These are phyloP conservation scores for Athalia cordata DNA, from an alignment of 2,888 invertebrate species.

Conservation along the genomic window DNA sequence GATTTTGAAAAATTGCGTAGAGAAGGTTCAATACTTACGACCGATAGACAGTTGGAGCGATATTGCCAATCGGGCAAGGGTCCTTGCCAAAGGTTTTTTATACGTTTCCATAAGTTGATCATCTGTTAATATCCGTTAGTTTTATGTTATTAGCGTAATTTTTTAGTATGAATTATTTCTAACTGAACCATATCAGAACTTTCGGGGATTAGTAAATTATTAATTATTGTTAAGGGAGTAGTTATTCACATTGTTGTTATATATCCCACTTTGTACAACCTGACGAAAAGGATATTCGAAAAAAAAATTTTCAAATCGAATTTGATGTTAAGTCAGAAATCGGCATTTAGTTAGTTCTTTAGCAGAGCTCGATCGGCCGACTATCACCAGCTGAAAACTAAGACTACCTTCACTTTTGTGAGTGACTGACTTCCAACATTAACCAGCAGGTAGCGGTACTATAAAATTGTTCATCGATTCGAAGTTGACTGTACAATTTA, in stretches of 20 bases:
- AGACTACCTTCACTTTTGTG: too few relatives aligned
- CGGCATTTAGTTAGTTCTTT: neutral
- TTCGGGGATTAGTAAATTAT: conserved; percentile 17
- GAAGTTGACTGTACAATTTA: too few relatives aligned
- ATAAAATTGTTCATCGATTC: too few relatives aligned
- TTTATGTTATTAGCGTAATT: conserved; percentile 43
- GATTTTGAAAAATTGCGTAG: too few relatives aligned
- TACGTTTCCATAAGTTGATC: conserved; percentile 76
- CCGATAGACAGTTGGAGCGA: conserved; percentile 81
- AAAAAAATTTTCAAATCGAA: neutral
- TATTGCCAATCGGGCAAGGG: conserved; percentile 79
- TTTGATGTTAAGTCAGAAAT: neutral
- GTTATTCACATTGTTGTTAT: conserved; percentile 13
- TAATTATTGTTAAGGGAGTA: conserved; percentile 30
- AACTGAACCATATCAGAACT: too few relatives aligned
- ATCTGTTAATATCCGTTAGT: conserved; percentile 67
- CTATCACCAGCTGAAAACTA: too few relatives aligned
- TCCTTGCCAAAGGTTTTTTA: conserved; percentile 78
- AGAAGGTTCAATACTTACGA: conserved; percentile 77
- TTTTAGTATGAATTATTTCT: neutral
- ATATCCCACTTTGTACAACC: too few relatives aligned
- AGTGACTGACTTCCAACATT: too few relatives aligned
- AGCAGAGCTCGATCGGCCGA: neutral
- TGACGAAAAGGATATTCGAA: neutral
- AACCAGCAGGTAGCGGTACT: too few relatives aligned